These are phyloP conservation scores for Prunella fulvescens DNA, from an alignment of 2,113 vertebrate genomes.

Conservation along the genomic window DNA sequence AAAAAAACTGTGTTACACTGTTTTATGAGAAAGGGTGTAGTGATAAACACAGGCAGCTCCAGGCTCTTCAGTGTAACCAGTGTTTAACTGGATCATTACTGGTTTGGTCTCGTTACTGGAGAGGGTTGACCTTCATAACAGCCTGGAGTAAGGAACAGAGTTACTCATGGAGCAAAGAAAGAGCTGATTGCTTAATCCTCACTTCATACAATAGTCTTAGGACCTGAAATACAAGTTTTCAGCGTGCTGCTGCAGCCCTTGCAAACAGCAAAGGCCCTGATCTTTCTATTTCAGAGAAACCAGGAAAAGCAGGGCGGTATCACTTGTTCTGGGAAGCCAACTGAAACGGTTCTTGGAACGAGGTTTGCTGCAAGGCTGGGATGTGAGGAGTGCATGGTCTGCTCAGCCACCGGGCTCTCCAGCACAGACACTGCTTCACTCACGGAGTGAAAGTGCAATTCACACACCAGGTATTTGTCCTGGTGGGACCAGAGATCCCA, in stretches of 20 bases:
- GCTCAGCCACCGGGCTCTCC: neutral
- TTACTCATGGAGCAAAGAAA: neutral
- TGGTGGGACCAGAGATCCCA: neutral
- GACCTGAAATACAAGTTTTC: slow-evolving; percentile 60
- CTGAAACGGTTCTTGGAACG: neutral
- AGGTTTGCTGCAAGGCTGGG: neutral
- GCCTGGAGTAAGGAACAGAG: neutral
- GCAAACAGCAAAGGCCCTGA: neutral
- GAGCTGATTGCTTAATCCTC: neutral
- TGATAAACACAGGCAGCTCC: neutral
- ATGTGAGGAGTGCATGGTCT: accelerated
- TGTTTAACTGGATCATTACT: neutral
- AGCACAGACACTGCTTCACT: neutral
- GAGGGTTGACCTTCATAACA: neutral
- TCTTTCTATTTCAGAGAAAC: neutral
- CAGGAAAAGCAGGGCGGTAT: neutral
- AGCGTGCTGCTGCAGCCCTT: neutral
- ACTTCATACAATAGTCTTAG: neutral
- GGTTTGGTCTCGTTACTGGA: neutral
- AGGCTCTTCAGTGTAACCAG: neutral
- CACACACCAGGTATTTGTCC: neutral
- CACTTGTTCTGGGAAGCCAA: neutral
- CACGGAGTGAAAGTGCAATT: neutral
- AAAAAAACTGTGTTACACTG: neutral
- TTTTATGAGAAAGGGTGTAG: neutral